Conservation (phyloP, 2,888 invertebrate species). For the Amblyjoppa proteus region DNA sequence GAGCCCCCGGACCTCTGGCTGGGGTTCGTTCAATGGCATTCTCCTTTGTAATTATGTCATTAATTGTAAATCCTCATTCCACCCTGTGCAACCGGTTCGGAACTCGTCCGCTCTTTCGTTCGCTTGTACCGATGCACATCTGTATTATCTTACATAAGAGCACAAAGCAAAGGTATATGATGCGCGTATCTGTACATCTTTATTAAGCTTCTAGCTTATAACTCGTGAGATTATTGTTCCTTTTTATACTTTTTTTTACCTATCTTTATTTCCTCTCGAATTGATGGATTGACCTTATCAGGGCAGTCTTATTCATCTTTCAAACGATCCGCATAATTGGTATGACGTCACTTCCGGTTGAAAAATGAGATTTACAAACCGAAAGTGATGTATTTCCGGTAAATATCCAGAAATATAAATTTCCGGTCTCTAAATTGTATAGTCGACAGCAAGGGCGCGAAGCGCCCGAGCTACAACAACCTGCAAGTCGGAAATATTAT, state of each 20-base stretch:
- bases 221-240: slow-evolving; percentile 47
- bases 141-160: slow-evolving; percentile 52
- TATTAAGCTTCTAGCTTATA: slow-evolving; percentile 55
- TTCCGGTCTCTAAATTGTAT: background rate
- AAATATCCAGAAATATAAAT: background rate
- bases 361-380: background rate
- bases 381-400: background rate
- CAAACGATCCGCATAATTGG: background rate
- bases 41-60: slow-evolving; percentile 68
- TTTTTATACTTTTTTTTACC: slow-evolving; percentile 34
- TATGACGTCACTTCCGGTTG: background rate
- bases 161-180: slow-evolving; percentile 32
- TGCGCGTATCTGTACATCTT: slow-evolving; percentile 21
- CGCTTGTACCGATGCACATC: slow-evolving; percentile 39
- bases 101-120: slow-evolving; percentile 31
- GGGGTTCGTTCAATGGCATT: slow-evolving; percentile 62
- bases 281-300: slow-evolving; percentile 47
- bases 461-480: background rate
- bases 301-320: slow-evolving; percentile 13
- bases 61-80: slow-evolving; percentile 63
- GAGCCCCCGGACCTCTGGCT: slow-evolving; percentile 59
- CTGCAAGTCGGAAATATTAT: background rate
- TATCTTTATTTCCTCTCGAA: slow-evolving; percentile 29
- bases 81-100: slow-evolving; percentile 45
- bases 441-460: background rate